Base-by-base conservation (phyloP, 2,113 vertebrate genomes). In the Otolemur garnettii region DNA sequence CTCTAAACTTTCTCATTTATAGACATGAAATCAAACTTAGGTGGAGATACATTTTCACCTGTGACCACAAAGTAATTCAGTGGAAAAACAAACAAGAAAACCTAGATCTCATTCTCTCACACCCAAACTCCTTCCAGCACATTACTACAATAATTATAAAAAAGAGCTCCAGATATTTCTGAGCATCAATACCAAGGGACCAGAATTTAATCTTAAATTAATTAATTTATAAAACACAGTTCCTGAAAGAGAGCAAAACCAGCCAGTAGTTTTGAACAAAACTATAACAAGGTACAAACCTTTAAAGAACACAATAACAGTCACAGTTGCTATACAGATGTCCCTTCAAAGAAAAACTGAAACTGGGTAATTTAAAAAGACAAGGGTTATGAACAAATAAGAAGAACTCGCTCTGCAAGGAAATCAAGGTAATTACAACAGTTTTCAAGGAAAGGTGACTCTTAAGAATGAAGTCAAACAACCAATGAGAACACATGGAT, bases 261-360 rank as follows among this genome's bases (percentile, higher is more conserved):
- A 90, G 26, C 11, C 60, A 79, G 28, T 35, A 90, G 33, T 81
- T 93, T 89, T 69, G 26, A 93, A 91, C 22, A 66, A 91, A 42
- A 91, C 83, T 45, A 18, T 45, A 53, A 21, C 30, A 60, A 95
- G 50, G 17, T 80, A 2, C 15, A 91, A 90, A 66, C 4, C 38
- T 80, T 30, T 57, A 53, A 9, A 87, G 57, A 94, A 88, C 53
- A 38, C 26, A 74, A 8, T 26, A 82, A 28, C 26, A 85, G 78
- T 69, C 21, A 33, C 6, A 92, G 6, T 5, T 53, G 17, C 50
- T 78, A 83, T 24, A 69, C 10, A 81, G n/a, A 78, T 4, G 10
- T 30, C 7, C 55, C 64, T 93, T 95, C 28, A 80, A 95, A 92
- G 79, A 87, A 95, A 96, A 94, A 55, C 4, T 66, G 38, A 93